phyloP scores from a whole-genome alignment of 2,797 vertebrate genomes.

The Danio kyathit region DNA sequence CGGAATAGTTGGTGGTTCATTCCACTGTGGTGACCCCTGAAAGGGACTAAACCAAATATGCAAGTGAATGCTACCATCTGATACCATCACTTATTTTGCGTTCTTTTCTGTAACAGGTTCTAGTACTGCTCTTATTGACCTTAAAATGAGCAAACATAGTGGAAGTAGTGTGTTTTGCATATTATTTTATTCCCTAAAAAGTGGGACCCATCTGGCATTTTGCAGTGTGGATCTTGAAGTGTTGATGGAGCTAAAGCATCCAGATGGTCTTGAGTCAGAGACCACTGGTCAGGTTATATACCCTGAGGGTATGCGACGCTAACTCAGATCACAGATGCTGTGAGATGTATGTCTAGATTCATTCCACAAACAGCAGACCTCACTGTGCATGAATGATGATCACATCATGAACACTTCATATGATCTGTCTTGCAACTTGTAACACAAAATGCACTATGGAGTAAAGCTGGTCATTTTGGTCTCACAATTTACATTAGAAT shows the following conservation, averaged over 20 bases:
- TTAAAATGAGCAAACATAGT: conserved; percentile 40
- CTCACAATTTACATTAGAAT: too few relatives aligned
- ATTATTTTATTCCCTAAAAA: conserved; percentile 35
- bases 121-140: conserved; percentile 28
- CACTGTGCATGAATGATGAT: conserved; percentile 24
- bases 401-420: conserved; percentile 23
- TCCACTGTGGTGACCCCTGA: too few relatives aligned
- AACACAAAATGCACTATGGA: neutral
- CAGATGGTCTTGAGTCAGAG: conserved; percentile 58
- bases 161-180: conserved; percentile 42
- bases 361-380: conserved; percentile 30
- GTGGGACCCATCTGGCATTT: conserved; percentile 61
- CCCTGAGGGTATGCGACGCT: conserved; percentile 26
- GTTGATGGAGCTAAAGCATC: conserved; percentile 53
- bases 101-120: neutral
- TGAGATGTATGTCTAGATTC: conserved; percentile 26
- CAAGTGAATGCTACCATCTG: neutral
- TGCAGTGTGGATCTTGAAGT: conserved; percentile 46
- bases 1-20: too few relatives aligned
- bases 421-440: conserved; percentile 12
- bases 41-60: too few relatives aligned
- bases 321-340: conserved; percentile 33
- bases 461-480: neutral
- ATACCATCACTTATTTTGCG: neutral
- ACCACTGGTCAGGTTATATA: conserved; percentile 52